Percentiles rank a stretch among this genome's conserved stretches.
Evolutionary conservation across 2,113 vertebrate genomes (phyloP).

Genomic region (Aldabrachelys gigantea): DNA sequence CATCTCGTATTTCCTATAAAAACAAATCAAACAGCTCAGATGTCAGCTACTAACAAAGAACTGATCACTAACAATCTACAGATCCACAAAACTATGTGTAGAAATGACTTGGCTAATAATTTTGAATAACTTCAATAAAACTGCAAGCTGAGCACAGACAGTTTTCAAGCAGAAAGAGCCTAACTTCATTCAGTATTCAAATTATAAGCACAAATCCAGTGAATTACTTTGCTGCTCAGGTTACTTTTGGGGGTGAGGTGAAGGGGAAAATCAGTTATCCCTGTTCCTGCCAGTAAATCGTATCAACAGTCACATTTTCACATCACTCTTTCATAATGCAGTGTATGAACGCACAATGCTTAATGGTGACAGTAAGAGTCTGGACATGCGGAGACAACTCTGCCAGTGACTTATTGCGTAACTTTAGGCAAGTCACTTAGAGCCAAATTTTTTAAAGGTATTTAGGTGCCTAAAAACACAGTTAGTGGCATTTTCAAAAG

Average conservation of each 20-base stretch:
- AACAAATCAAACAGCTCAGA: background rate
- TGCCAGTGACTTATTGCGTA: background rate
- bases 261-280: background rate
- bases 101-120: slow-evolving; percentile 7
- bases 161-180: background rate
- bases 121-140: background rate
- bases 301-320: slow-evolving; percentile 21
- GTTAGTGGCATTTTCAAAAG: slow-evolving; percentile 28
- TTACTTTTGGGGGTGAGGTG: background rate
- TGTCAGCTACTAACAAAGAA: background rate
- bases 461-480: background rate
- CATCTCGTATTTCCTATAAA: background rate
- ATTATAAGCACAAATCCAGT: background rate
- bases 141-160: background rate
- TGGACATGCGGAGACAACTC: background rate
- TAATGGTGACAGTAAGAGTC: background rate
- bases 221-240: background rate
- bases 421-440: slow-evolving; percentile 16
- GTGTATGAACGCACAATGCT: background rate
- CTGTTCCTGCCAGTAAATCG: background rate
- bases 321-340: background rate
- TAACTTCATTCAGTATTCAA: background rate
- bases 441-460: slow-evolving; percentile 38
- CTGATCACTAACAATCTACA: background rate
- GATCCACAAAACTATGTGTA: background rate